These are phyloP conservation scores for Muraenolepis orangiensis DNA, from an alignment of 2,797 vertebrate genomes.

Conservation along the genomic window DNA sequence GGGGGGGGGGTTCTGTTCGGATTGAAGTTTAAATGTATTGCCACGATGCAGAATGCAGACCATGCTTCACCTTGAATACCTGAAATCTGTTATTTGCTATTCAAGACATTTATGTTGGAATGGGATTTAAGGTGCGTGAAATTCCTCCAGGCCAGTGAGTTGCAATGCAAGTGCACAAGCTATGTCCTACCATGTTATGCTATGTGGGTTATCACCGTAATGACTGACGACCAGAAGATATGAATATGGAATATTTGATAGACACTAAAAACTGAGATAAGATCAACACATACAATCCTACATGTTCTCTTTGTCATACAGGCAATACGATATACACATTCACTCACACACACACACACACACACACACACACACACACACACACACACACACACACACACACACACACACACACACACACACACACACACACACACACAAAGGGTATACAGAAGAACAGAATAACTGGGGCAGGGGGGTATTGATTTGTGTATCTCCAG, in stretches of 20 bases:
- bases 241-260: neutral
- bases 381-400: slow-evolving; percentile 10
- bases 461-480: slow-evolving; percentile 20
- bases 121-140: slow-evolving; percentile 23
- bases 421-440: slow-evolving; percentile 3
- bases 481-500: slow-evolving; percentile 37
- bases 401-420: slow-evolving; percentile 11
- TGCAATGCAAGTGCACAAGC: neutral
- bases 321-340: neutral
- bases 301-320: slow-evolving; percentile 6
- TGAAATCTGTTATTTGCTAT: neutral
- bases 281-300: slow-evolving; percentile 15
- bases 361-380: slow-evolving; percentile 1
- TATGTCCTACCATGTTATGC: neutral
- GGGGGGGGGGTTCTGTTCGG: neutral
- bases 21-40: neutral
- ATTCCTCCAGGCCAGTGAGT: slow-evolving; percentile 17
- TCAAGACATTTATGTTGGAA: slow-evolving; percentile 7
- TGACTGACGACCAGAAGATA: slow-evolving; percentile 13
- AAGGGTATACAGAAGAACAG: slow-evolving; percentile 3
- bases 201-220: slow-evolving; percentile 11
- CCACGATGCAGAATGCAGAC: neutral
- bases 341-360: slow-evolving; percentile 6
- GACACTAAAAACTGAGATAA: neutral
- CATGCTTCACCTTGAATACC: neutral